A percentile compares a stretch with the other conserved stretches of the same genome.
These are phyloP conservation scores for Lasioglossum calceatum DNA, from an alignment of 2,888 invertebrate genomes.

Conservation along the genomic window DNA sequence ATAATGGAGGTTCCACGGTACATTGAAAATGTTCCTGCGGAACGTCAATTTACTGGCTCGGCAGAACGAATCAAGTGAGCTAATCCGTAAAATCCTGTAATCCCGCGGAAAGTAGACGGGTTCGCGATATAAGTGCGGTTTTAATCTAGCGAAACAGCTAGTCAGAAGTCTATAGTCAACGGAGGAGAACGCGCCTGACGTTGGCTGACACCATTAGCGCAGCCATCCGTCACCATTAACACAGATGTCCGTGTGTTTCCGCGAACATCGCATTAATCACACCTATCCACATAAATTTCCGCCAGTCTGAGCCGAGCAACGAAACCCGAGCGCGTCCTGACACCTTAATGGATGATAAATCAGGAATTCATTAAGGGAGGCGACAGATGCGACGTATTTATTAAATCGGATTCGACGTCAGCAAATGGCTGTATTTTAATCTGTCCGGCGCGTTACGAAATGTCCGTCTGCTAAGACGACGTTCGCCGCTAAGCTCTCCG, in stretches of 20 bases:
- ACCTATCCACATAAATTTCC: slow-evolving; percentile 78
- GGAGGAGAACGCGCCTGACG: slow-evolving; percentile 72
- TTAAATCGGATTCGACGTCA: slow-evolving; percentile 71
- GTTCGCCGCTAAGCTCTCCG: not conserved
- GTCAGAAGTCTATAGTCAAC: slow-evolving; percentile 63
- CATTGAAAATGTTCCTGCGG: not conserved
- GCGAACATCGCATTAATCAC: slow-evolving; percentile 81
- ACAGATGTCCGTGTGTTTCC: slow-evolving; percentile 80
- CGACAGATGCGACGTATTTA: slow-evolving; percentile 72
- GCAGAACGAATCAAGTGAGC: not conserved
- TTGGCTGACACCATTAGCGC: slow-evolving; percentile 79
- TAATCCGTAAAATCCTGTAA: slow-evolving; percentile 31
- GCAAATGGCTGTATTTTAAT: slow-evolving; percentile 71
- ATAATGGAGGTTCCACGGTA: not conserved
- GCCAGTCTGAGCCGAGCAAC: slow-evolving; percentile 72
- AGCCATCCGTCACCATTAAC: slow-evolving; percentile 82
- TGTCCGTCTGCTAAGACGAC: not conserved
- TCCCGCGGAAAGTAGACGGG: slow-evolving; percentile 25
- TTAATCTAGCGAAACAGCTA: slow-evolving; percentile 57
- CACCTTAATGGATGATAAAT: slow-evolving; percentile 78
- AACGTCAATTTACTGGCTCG: slow-evolving; percentile 6
- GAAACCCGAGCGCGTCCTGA: slow-evolving; percentile 73
- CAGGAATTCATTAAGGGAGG: slow-evolving; percentile 74
- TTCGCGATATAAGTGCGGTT: slow-evolving; percentile 38
- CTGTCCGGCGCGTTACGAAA: slow-evolving; percentile 43